Conservation (phyloP, 2,113 vertebrate species). For the Pangasianodon gigas region DNA sequence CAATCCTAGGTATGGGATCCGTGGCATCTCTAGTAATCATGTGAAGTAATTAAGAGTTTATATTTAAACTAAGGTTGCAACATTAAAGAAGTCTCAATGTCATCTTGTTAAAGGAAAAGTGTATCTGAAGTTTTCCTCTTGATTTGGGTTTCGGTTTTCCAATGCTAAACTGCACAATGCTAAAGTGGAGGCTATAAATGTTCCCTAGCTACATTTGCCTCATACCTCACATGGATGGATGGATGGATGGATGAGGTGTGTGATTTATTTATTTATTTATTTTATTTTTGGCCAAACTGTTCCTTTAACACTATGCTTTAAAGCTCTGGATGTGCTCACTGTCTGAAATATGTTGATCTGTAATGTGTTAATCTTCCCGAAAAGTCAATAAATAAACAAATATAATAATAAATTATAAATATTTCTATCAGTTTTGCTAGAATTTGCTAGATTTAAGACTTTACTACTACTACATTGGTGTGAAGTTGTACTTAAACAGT, state of each 20-base stretch:
- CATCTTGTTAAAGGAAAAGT: background rate
- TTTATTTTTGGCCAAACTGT: background rate
- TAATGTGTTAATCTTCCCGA: no score
- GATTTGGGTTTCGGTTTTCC: no score
- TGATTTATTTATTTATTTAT: background rate
- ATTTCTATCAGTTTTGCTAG: background rate
- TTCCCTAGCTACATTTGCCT: no score
- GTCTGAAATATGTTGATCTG: no score
- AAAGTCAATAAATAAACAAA: no score
- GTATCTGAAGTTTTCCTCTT: background rate
- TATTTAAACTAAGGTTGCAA: background rate
- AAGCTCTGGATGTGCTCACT: background rate
- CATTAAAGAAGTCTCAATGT: background rate
- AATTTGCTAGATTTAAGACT: background rate
- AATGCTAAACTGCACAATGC: no score
- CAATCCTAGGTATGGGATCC: background rate
- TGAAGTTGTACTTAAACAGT: background rate
- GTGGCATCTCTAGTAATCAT: background rate
- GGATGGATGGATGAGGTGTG: background rate
- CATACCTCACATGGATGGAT: no score
- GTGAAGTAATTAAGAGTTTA: background rate
- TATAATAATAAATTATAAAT: no score
- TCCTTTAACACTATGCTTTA: background rate
- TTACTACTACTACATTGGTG: background rate
- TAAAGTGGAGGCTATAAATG: no score